phyloP scores from a whole-genome alignment of 2,113 vertebrate species.

The Microtus richardsoni region DNA sequence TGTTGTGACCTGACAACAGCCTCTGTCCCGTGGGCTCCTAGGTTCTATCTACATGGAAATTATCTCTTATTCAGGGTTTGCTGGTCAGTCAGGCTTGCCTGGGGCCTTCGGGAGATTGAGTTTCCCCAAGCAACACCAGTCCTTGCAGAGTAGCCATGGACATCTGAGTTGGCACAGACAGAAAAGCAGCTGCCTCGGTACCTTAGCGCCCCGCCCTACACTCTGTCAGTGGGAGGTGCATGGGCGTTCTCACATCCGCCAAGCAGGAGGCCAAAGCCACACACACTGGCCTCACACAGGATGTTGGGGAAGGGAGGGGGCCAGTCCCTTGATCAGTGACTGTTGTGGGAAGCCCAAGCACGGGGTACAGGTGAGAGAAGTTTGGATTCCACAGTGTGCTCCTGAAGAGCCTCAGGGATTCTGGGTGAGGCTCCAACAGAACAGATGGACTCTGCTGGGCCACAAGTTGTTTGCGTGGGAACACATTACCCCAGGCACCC shows the following conservation, averaged over 20 bases:
- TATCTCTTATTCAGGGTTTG: background rate
- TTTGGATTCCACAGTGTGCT: fast-evolving
- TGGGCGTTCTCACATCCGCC: background rate
- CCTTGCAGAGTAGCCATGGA: background rate
- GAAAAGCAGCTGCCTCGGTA: background rate
- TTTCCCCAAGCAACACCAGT: background rate
- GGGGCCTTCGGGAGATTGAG: background rate
- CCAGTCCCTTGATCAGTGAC: background rate
- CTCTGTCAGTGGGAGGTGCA: background rate
- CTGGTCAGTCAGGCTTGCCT: slow-evolving; percentile 44
- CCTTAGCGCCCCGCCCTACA: background rate
- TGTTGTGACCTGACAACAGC: background rate
- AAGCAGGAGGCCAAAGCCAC: slow-evolving; percentile 26
- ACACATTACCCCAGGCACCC: background rate
- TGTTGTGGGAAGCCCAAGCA: background rate
- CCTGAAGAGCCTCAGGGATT: background rate
- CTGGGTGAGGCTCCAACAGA: too few relatives aligned
- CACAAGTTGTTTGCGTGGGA: background rate
- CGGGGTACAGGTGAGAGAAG: background rate
- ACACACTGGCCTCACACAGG: slow-evolving; percentile 57
- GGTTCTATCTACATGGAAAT: background rate
- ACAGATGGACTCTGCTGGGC: background rate
- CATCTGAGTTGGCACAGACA: background rate
- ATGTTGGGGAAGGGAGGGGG: slow-evolving; percentile 41
- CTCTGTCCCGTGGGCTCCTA: background rate